Conservation (phyloP, 2,797 vertebrate genomes). For the Hyperoplus lanceolatus region DNA sequence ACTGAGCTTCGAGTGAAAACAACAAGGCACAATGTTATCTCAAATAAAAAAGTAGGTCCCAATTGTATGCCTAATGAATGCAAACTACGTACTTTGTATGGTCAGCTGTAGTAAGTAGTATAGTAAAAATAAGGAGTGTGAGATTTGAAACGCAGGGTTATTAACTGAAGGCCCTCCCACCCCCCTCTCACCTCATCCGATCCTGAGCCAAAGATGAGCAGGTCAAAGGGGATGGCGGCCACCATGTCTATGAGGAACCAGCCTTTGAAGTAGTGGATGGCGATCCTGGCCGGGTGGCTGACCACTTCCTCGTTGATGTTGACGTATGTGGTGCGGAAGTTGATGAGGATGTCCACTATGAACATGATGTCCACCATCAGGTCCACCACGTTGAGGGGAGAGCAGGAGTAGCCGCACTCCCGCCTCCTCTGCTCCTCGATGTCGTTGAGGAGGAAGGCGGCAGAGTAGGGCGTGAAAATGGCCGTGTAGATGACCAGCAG, state of each 20-base stretch:
- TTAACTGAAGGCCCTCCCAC: no score
- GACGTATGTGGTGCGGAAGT: conserved; percentile 99
- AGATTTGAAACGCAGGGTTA: no score
- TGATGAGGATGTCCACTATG: conserved; percentile 99
- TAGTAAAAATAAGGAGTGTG: no score
- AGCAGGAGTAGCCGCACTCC: conserved; percentile 97
- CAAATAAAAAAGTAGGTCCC: no score
- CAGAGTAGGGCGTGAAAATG: conserved; percentile 98
- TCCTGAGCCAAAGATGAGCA: conserved; percentile 98
- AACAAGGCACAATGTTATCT: no score
- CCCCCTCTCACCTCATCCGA: conserved; percentile 94
- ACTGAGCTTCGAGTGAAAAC: no score
- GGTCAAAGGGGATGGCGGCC: conserved; percentile 97
- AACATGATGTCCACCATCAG: conserved; percentile 99
- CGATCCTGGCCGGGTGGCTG: conserved; percentile 97
- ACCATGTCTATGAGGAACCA: conserved; percentile 99
- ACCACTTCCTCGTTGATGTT: conserved; percentile 98
- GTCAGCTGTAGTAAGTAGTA: no score
- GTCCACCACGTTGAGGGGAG: conserved; percentile 96
- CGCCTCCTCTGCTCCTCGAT: conserved; percentile 93
- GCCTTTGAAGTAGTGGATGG: conserved; percentile 99
- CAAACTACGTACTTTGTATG: no score
- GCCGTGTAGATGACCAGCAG: conserved; percentile 98
- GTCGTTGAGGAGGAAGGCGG: conserved; percentile 98
- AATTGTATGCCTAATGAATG: no score